Evolutionary conservation across 2,113 vertebrate genomes (phyloP).

Genomic region (Arothron firmamentum): DNA sequence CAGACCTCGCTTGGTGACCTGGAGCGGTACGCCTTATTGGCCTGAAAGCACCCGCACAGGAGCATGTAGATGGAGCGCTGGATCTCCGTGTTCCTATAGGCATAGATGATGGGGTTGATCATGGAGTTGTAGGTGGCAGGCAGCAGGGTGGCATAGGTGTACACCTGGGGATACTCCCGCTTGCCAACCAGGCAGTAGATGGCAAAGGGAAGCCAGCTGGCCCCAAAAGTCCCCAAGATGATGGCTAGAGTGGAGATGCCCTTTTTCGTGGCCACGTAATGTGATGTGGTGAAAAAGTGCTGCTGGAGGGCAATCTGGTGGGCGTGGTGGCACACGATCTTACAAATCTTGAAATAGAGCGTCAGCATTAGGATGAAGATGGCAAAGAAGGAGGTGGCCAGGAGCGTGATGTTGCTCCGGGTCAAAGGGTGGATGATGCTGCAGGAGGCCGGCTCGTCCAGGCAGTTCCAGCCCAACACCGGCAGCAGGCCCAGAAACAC

Average conservation of each 20-base stretch:
- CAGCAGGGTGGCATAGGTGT: slow-evolving; percentile 92
- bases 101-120: slow-evolving; percentile 99
- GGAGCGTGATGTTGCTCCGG: slow-evolving; percentile 85
- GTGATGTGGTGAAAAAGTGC: slow-evolving; percentile 91
- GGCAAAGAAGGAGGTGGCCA: slow-evolving; percentile 86
- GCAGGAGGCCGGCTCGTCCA: slow-evolving; percentile 80
- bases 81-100: slow-evolving; percentile 94
- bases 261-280: slow-evolving; percentile 92
- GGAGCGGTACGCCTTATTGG: slow-evolving; percentile 86
- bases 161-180: slow-evolving; percentile 84
- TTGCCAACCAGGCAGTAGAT: slow-evolving; percentile 94
- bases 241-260: slow-evolving; percentile 93
- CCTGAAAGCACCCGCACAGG: slow-evolving; percentile 90
- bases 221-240: slow-evolving; percentile 92
- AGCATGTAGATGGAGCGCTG: slow-evolving; percentile 92
- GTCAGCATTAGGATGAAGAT: slow-evolving; percentile 92
- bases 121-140: slow-evolving; percentile 98
- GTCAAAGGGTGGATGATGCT: slow-evolving; percentile 92
- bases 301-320: slow-evolving; percentile 99
- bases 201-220: slow-evolving; percentile 97
- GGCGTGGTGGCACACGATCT: slow-evolving; percentile 93
- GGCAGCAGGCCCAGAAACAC: slow-evolving; percentile 88
- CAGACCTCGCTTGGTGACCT: slow-evolving; percentile 93
- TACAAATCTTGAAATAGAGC: slow-evolving; percentile 94
- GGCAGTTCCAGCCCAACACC: slow-evolving; percentile 95